phyloP scores from a whole-genome alignment of 2,113 vertebrate genomes.

The Actinemys pallida region DNA sequence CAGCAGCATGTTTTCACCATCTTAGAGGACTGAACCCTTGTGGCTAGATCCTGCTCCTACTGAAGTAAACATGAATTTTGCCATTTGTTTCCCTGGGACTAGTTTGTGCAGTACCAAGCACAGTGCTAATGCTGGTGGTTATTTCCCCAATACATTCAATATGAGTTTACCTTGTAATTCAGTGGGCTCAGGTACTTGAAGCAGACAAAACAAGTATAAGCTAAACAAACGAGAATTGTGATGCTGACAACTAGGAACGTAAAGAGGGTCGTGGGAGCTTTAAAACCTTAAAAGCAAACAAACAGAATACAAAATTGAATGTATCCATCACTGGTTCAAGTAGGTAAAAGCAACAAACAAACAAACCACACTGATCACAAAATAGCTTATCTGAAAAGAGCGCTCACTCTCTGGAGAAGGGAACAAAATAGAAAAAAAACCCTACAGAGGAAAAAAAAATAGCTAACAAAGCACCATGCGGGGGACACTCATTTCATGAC shows the following conservation, averaged over 20 bases:
- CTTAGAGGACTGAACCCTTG: background rate
- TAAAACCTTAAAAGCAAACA: constrained; percentile 84
- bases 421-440: background rate
- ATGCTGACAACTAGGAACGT: constrained; percentile 87
- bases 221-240: constrained; percentile 85
- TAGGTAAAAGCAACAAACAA: background rate
- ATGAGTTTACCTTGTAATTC: constrained; percentile 87
- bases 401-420: background rate
- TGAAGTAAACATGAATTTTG: background rate
- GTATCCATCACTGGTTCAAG: background rate
- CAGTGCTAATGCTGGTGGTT: background rate
- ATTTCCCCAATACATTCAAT: background rate
- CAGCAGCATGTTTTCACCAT: background rate
- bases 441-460: background rate
- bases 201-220: constrained; percentile 89
- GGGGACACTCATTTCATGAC: background rate
- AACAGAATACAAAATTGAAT: background rate
- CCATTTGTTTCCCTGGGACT: background rate
- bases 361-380: background rate
- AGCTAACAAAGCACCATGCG: background rate
- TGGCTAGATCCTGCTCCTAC: background rate
- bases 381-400: background rate
- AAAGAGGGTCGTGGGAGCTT: constrained; percentile 88
- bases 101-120: background rate
- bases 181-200: constrained; percentile 92